Conservation (phyloP, 1,140 invertebrate species). For the Drosophila triauraria region DNA sequence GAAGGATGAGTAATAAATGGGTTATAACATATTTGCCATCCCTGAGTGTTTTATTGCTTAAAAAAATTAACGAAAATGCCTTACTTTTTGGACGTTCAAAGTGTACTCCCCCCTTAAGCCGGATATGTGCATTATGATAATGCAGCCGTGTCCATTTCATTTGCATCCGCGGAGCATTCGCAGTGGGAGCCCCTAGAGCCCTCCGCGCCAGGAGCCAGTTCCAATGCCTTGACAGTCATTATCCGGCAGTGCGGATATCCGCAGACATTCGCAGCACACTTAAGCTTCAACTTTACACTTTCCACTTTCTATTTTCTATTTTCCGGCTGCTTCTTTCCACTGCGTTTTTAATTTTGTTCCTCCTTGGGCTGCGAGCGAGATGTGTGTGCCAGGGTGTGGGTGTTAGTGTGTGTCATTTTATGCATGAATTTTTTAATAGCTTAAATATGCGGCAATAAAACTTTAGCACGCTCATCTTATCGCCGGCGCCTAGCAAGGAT, state of each 20-base stretch:
- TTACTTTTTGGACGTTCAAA: too few relatives aligned
- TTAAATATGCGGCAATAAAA: conserved; percentile 83
- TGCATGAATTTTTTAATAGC: conserved; percentile 83
- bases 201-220: not conserved
- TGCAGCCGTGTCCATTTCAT: conserved; percentile 5
- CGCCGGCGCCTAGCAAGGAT: conserved; percentile 66
- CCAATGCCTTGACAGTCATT: conserved; percentile 7
- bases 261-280: conserved; percentile 29
- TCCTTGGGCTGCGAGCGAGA: conserved; percentile 23
- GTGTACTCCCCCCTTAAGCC: too few relatives aligned
- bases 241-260: conserved; percentile 29
- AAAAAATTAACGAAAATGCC: too few relatives aligned
- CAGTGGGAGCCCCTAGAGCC: not conserved
- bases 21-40: too few relatives aligned
- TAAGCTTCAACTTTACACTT: conserved; percentile 41
- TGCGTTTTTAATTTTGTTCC: conserved; percentile 73
- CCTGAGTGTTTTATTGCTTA: too few relatives aligned
- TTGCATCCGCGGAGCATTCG: not conserved
- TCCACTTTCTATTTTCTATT: conserved; percentile 15
- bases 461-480: conserved; percentile 83
- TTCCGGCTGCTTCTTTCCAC: conserved; percentile 25
- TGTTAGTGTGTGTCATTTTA: conserved; percentile 74
- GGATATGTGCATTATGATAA: conserved; percentile 14
- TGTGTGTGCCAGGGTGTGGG: conserved; percentile 14
- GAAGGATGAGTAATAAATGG: too few relatives aligned